These are phyloP conservation scores for Bactericera cockerelli DNA, from an alignment of 1,140 invertebrate genomes.

Conservation along the genomic window DNA sequence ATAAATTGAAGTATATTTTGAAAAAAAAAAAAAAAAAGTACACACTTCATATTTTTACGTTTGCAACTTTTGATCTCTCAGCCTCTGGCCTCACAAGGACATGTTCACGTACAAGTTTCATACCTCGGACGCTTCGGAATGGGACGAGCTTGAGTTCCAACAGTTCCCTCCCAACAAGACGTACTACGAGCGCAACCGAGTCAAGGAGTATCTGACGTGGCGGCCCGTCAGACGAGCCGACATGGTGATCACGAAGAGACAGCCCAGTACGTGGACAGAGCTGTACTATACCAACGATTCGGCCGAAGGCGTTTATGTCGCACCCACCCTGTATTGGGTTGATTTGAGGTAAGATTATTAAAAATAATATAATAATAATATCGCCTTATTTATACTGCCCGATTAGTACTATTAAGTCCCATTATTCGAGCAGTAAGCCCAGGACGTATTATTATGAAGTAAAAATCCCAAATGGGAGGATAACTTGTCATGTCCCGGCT, in stretches of 20 bases:
- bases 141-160: background rate
- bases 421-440: too few relatives aligned
- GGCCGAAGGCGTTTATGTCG: background rate
- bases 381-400: too few relatives aligned
- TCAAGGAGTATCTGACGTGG: background rate
- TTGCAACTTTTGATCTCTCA: too few relatives aligned
- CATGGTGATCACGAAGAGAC: background rate
- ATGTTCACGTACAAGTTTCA: background rate
- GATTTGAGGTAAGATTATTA: slow-evolving; percentile 9
- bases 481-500: too few relatives aligned
- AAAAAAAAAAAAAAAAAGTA: too few relatives aligned
- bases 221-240: background rate
- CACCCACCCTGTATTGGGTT: background rate
- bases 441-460: too few relatives aligned
- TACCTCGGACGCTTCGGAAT: background rate
- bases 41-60: too few relatives aligned
- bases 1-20: too few relatives aligned
- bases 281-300: background rate
- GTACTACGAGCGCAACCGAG: background rate
- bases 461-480: too few relatives aligned
- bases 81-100: background rate
- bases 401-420: too few relatives aligned
- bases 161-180: background rate
- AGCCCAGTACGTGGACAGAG: background rate
- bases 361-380: too few relatives aligned